These are phyloP conservation scores for Brachionus rubens DNA, from an alignment of 1,140 invertebrate genomes.

Conservation along the genomic window DNA sequence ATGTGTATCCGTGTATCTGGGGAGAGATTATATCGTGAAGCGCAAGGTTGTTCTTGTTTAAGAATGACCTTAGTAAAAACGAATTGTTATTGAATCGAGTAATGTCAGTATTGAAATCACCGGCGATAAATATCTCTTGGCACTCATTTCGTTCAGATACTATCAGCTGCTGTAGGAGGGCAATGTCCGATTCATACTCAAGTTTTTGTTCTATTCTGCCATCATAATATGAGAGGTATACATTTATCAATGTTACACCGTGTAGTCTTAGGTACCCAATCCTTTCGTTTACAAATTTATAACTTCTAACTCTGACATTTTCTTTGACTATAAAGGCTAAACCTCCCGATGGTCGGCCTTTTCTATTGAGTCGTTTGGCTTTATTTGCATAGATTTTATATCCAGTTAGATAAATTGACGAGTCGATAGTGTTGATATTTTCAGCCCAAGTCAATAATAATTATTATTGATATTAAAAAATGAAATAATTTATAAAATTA, in stretches of 20 bases:
- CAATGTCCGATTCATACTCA: not conserved
- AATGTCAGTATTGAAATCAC: not conserved
- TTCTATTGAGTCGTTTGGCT: too few relatives aligned
- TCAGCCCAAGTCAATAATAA: not conserved
- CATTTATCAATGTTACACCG: not conserved
- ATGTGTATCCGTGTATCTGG: too few relatives aligned
- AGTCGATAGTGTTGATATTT: not conserved
- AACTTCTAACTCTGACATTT: not conserved
- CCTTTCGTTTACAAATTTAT: not conserved
- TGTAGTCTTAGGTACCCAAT: not conserved
- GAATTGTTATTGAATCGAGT: conserved; percentile 1
- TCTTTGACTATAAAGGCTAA: conserved; percentile 3
- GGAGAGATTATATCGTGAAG: too few relatives aligned
- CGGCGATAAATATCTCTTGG: not conserved
- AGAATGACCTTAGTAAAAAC: not conserved
- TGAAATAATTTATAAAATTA: too few relatives aligned
- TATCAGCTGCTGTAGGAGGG: not conserved
- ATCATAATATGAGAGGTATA: not conserved
- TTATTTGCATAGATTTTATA: too few relatives aligned
- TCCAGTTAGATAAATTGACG: not conserved
- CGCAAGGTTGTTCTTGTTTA: not conserved
- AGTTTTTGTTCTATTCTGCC: not conserved
- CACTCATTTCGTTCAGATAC: not conserved
- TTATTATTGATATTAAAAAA: too few relatives aligned
- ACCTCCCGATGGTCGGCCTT: too few relatives aligned